Percentiles rank a stretch among this genome's conserved stretches.
Evolutionary conservation across 1,140 invertebrate genomes (phyloP).

Genomic region (Ooceraea biroi): DNA sequence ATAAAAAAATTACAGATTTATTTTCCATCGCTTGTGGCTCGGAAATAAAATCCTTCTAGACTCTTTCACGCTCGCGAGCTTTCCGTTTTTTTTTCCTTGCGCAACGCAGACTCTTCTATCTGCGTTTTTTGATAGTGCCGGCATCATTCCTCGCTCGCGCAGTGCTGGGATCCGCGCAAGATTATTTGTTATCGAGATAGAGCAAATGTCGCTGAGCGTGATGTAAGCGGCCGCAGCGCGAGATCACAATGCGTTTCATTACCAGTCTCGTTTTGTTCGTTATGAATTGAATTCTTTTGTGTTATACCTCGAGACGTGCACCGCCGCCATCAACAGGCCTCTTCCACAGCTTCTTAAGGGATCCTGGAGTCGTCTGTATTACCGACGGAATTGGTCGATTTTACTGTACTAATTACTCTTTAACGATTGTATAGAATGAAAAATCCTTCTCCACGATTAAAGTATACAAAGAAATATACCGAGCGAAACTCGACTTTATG

Average conservation of each 20-base stretch:
- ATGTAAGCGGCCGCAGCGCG: constrained; percentile 27
- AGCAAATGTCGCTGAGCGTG: not conserved
- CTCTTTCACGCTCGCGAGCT: not conserved
- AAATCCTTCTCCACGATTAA: too few species aligned
- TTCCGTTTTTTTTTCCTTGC: too few species aligned
- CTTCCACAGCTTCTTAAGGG: constrained; percentile 10
- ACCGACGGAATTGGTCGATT: too few species aligned
- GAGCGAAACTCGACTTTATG: too few species aligned
- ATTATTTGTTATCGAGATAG: constrained; percentile 35
- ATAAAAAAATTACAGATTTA: too few species aligned
- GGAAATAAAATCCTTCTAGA: not conserved
- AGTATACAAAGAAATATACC: too few species aligned
- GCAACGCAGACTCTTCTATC: not conserved
- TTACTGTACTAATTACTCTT: too few species aligned
- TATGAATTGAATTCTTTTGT: constrained; percentile 45
- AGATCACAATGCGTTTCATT: constrained; percentile 30
- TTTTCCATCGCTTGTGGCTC: not conserved
- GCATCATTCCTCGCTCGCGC: not conserved
- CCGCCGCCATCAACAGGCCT: not conserved
- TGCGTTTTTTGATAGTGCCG: not conserved
- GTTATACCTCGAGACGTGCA: not conserved
- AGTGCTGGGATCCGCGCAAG: constrained; percentile 7
- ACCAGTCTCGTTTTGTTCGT: constrained; percentile 19
- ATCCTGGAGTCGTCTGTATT: too few species aligned
- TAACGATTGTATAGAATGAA: too few species aligned